Evolutionary conservation across 2,888 invertebrate species (phyloP), one percentile per base, ranked within the genome.

Genomic region (Ganaspis brasiliensis): DNA sequence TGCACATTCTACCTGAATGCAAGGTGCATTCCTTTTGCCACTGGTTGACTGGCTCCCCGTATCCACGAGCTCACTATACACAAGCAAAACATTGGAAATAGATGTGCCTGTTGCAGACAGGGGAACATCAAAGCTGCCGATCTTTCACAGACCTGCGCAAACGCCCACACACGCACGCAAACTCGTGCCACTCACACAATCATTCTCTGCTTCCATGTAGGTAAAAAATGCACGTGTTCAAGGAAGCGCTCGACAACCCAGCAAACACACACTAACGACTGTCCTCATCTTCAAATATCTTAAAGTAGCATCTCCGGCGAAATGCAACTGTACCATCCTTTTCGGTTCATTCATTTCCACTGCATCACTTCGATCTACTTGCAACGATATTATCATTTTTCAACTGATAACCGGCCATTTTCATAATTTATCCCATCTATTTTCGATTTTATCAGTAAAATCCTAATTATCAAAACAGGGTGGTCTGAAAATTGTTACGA

Each of bases 261-360:
- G n/a, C 21, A n/a, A 67, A 67, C 45, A 67, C 63, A 67, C 40
- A 67, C 63, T 67, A 67, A 67, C 63, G 24, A 67, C 40, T 45
- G 63, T 67, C 63, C 40, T 67, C 63, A 63, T 67, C 63, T 40
- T 67, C 63, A 67, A 67, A 67, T 67, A 67, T 67, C 63, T 67
- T 40, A 67, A 67, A 67, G 63, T 67, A 67, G 45, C 63, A 67
- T 67, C 63, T 67, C 40, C 63, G 40, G 21, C 37, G 24, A 24
- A 67, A 67, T 63, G 63, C 40, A 63, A 63, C 63, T 45, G 40
- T 37, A 45, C 24, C 24, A 67, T 67, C 40, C 63, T 67, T 67
- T 67, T 67, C 40, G n/a, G 63, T 67, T 67, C 63, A 67, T 67
- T 67, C 63, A 67, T 67, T 67, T 67, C 40, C 63, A 40, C 63